Evolutionary conservation across 2,113 vertebrate genomes (phyloP).

Genomic region (Charina bottae): DNA sequence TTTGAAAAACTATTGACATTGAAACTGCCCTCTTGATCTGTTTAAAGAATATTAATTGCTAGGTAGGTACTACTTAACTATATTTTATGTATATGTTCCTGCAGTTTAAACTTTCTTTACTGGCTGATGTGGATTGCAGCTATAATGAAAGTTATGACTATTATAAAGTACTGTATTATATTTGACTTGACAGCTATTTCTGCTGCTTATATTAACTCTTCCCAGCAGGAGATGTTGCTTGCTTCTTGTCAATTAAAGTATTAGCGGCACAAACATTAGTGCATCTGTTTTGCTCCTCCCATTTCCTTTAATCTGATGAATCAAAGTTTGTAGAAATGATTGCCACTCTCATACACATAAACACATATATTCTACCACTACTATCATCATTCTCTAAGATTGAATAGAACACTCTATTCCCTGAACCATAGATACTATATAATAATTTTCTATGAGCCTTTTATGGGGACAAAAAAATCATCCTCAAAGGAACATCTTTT

Average conservation of each 20-base stretch:
- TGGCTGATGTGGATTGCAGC: background rate
- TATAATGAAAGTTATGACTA: background rate
- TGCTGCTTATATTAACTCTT: conserved; percentile 40
- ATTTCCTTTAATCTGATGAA: conserved; percentile 27
- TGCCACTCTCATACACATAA: background rate
- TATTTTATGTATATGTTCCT: background rate
- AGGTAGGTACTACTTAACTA: background rate
- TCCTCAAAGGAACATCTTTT: conserved; percentile 32
- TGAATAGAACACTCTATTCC: conserved; percentile 27
- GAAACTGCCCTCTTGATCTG: background rate
- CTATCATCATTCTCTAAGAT: conserved; percentile 15
- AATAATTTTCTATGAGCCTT: conserved; percentile 48
- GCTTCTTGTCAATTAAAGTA: conserved; percentile 43
- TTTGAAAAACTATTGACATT: background rate
- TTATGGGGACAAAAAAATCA: conserved; percentile 19
- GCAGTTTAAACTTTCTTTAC: background rate
- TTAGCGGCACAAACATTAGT: conserved; percentile 43
- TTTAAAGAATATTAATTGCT: background rate
- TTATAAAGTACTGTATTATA: background rate
- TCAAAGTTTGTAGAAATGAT: conserved; percentile 10
- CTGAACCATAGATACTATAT: conserved; percentile 42
- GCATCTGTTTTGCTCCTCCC: conserved; percentile 25
- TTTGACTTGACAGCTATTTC: conserved; percentile 39
- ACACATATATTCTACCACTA: background rate
- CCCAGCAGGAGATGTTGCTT: conserved; percentile 30